These are phyloP conservation scores for Trichomycterus rosablanca DNA, from an alignment of 2,113 vertebrate species.

Conservation along the genomic window DNA sequence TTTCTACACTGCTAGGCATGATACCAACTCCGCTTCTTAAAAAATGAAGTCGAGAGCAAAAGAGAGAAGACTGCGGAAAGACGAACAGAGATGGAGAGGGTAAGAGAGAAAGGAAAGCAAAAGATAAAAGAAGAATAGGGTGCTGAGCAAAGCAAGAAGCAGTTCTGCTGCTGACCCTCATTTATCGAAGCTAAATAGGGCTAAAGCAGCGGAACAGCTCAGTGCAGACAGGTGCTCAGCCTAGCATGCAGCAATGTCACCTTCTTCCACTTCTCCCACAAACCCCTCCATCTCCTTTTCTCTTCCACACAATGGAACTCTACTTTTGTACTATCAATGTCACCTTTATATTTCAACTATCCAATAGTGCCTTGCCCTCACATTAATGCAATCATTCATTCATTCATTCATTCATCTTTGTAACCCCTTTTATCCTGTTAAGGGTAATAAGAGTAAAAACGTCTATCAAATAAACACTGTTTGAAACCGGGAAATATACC, in stretches of 20 bases:
- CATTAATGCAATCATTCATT: no score
- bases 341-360: neutral
- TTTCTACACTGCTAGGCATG: conserved; percentile 13
- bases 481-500: no score
- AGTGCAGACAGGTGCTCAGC: conserved; percentile 32
- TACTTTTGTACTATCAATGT: conserved; percentile 1
- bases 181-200: conserved; percentile 25
- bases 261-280: conserved; percentile 56
- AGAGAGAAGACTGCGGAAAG: conserved; percentile 32
- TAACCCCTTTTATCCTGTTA: no score
- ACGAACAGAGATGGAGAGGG: conserved; percentile 9
- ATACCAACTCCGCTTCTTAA: conserved; percentile 10
- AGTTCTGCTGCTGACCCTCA: conserved; percentile 23
- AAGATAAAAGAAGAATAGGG: conserved; percentile 26
- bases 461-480: no score
- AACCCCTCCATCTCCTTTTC: conserved; percentile 17
- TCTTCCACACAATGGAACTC: neutral
- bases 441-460: no score
- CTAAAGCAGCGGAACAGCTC: conserved; percentile 27
- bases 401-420: no score
- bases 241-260: conserved; percentile 49
- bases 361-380: no score
- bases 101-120: neutral
- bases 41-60: neutral
- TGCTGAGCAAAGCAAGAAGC: conserved; percentile 53